phyloP scores from a whole-genome alignment of 2,888 invertebrate genomes.

The Microctonus hyperodae region DNA sequence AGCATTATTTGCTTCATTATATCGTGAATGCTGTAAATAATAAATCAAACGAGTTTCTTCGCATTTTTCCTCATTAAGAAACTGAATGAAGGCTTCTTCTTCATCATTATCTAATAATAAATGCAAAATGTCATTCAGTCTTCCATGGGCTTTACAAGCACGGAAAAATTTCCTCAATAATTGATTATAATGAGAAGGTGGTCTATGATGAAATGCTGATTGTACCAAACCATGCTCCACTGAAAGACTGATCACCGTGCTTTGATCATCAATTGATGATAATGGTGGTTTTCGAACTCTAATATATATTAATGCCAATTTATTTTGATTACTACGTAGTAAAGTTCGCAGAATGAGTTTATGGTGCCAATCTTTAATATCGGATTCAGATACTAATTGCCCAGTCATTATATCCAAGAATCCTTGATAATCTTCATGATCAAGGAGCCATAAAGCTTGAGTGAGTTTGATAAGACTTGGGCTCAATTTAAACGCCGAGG shows the following conservation, averaged over 20 bases:
- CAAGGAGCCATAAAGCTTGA: slow-evolving; percentile 89
- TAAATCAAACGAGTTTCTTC: slow-evolving; percentile 76
- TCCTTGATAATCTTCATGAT: slow-evolving; percentile 82
- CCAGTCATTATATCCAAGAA: slow-evolving; percentile 57
- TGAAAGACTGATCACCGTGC: slow-evolving; percentile 51
- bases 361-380: slow-evolving; percentile 78
- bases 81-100: slow-evolving; percentile 73
- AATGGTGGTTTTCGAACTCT: slow-evolving; percentile 69
- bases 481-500: slow-evolving; percentile 79
- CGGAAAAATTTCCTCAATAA: slow-evolving; percentile 53
- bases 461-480: slow-evolving; percentile 79
- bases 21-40: slow-evolving; percentile 70
- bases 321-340: slow-evolving; percentile 73
- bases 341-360: slow-evolving; percentile 72
- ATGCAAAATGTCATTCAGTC: slow-evolving; percentile 66
- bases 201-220: slow-evolving; percentile 56
- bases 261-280: slow-evolving; percentile 65
- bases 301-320: slow-evolving; percentile 75
- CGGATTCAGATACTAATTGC: slow-evolving; percentile 54
- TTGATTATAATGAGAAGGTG: slow-evolving; percentile 54
- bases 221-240: slow-evolving; percentile 57
- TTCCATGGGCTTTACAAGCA: slow-evolving; percentile 53
- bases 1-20: slow-evolving; percentile 49
- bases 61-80: slow-evolving; percentile 70
- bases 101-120: slow-evolving; percentile 70